Evolutionary conservation across 2,888 invertebrate species (phyloP), one percentile per base, ranked within the genome.

Genomic region (Dolichopus griseipennis): DNA sequence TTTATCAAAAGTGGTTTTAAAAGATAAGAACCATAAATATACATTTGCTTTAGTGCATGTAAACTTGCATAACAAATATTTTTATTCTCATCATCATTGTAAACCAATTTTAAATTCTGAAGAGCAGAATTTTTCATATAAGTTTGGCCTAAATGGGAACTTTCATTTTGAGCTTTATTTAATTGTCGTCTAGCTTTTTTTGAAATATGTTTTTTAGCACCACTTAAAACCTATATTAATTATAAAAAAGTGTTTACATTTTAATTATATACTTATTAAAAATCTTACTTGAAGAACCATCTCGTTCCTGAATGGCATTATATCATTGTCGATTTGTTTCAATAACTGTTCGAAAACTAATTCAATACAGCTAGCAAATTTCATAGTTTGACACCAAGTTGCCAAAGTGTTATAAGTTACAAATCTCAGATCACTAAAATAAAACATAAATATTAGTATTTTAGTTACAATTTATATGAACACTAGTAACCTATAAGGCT

Each of bases 111-210:
- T n/a, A 70, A 71, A 20, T 69, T 72, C 12, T 71, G 69, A n/a
- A 71, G 70, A 43, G 73, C 72, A 66, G 71, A 69, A 5, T 67
- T 62, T 66, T 73, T 74, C 1, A 75, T 73, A 69, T 75, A 73
- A 0, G 69, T 70, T 71, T 77, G 74, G 7, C 72, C 69, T 20
- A 77, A 72, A 65, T 76, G 74, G 2, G 76, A 74, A 66, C 75
- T 72, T 18, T 77, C 76, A 70, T 78, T 75, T 72, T 78, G 76
- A 0, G 75, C 73, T 67, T 76, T 77, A n/a, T 77, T 75, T 18
- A 78, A 67, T 67, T 75, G 74, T 15, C 75, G 74, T n/a, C 76
- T 73, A 6, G 77, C 76, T 69, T 77, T 78, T 68, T 78, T 78
- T 0, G 78, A 76, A 73, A 78, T 74, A 67, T 77, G 74, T 64